Evolutionary conservation across 1,140 invertebrate species (phyloP), one percentile per base, ranked within the genome.

Genomic region (Hypothenemus hampei): DNA sequence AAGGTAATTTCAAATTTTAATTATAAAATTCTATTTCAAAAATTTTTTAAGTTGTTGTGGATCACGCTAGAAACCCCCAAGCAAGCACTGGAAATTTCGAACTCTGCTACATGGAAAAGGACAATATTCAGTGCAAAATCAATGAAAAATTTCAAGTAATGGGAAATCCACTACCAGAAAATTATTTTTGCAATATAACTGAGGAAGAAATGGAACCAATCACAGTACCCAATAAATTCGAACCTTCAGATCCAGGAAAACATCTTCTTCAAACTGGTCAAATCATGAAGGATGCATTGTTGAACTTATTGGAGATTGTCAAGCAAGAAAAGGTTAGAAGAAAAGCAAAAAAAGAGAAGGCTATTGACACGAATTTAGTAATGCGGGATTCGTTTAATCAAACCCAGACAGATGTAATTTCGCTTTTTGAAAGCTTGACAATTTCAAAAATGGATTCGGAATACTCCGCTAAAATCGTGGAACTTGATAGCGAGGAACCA

Each of bases 1-100:
- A 93, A 85, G 90, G 89, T 91, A 68, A 8, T 16, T 1, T 22
- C 7, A 43, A n/a, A 2, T 39, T 39, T 8, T n/a, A n/a, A 23
- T 26, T 16, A 7, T 23, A 47, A 26, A 31, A 31, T 1, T 31
- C 11, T 50, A 26, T 11, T n/a, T 1, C 26, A 31, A 13, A 43
- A 43, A 36, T 8, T 43, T 20, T 75, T 73, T 10, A 64, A 79
- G 77, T 83, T 56, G 74, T 82, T 19, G 74, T 83, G 23, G 81
- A 82, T 62, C 61, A 75, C 61, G 68, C 72, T 15, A 66, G 69
- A 15, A 73, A 81, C 65, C 63, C 70, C 5, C 64, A 65, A 13
- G 70, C 77, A 2, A 57, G 67, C 5, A 81, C 80, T 0, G 81
- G 81, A 21, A 69, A 73, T 15, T 83, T 82, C 62, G 78, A 82